Conservation (phyloP, 1,140 invertebrate genomes). For the Helicoverpa armigera region DNA sequence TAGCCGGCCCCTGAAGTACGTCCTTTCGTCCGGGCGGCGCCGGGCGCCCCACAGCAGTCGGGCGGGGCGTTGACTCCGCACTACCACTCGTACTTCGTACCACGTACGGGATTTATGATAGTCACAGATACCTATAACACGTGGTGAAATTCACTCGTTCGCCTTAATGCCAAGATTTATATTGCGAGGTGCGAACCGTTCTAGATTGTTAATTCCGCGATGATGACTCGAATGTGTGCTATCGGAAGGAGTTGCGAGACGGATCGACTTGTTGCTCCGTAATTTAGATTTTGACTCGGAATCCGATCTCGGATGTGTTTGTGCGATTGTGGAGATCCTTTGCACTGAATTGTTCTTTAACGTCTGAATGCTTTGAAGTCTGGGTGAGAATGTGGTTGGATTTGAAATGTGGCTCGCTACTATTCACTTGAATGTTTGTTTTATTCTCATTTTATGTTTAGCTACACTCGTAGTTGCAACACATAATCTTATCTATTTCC, state of each 20-base stretch:
- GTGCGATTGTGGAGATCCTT: neutral
- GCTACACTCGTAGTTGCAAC: neutral
- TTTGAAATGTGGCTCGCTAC: neutral
- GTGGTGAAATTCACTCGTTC: conserved; percentile 48
- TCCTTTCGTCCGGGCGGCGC: conserved; percentile 49
- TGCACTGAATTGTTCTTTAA: conserved; percentile 9
- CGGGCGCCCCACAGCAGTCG: conserved; percentile 34
- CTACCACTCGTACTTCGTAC: conserved; percentile 3
- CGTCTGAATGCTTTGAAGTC: no score
- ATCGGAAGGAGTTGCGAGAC: conserved; percentile 34
- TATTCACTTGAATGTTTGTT: neutral
- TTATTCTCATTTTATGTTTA: conserved; percentile 14
- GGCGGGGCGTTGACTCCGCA: conserved; percentile 46
- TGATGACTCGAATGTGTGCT: conserved; percentile 15
- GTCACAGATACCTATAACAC: conserved; percentile 47
- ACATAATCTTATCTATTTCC: conserved; percentile 1
- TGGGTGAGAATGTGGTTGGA: neutral
- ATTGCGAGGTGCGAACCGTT: conserved; percentile 23
- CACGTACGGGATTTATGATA: conserved; percentile 43
- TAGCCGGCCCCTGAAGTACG: conserved; percentile 46
- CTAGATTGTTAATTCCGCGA: conserved; percentile 44
- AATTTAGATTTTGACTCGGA: conserved; percentile 22
- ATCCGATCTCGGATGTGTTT: neutral
- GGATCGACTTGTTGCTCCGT: conserved; percentile 45
- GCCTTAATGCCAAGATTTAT: conserved; percentile 48